Percentiles rank a stretch among this genome's conserved stretches.
Conservation (phyloP, 2,797 vertebrate genomes). For the Microctenopoma stevenorrisi region DNA sequence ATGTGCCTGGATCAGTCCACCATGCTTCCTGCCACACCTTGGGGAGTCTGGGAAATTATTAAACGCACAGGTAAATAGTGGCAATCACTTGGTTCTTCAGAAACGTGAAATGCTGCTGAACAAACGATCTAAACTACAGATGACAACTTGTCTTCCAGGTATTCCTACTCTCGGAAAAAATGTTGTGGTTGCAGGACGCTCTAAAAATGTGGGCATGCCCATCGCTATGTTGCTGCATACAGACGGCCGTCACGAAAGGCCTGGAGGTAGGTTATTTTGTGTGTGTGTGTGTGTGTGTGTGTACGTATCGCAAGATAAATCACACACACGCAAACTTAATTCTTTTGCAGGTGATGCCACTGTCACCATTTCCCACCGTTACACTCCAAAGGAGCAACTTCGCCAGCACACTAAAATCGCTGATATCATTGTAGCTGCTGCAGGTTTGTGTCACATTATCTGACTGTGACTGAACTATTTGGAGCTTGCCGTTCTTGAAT, state of each 20-base stretch:
- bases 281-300: not conserved
- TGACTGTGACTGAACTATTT: not conserved
- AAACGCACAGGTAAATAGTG: constrained; percentile 89
- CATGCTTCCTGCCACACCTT: constrained; percentile 96
- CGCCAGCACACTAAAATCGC: constrained; percentile 92
- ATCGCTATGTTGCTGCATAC: constrained; percentile 98
- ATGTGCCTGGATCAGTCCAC: constrained; percentile 96
- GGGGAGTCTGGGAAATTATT: constrained; percentile 97
- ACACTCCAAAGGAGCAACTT: constrained; percentile 96
- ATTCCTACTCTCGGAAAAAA: constrained; percentile 97
- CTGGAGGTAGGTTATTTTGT: constrained; percentile 85
- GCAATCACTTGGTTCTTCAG: not conserved
- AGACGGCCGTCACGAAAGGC: constrained; percentile 92
- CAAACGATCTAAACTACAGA: not conserved
- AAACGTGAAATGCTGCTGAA: not conserved
- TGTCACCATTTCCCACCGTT: constrained; percentile 95
- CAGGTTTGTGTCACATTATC: constrained; percentile 80
- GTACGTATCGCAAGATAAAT: not conserved
- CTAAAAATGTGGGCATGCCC: constrained; percentile 98
- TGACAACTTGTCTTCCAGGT: constrained; percentile 73
- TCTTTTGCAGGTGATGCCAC: constrained; percentile 92
- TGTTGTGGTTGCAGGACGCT: constrained; percentile 94
- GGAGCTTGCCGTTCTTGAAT: not conserved
- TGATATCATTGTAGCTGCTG: constrained; percentile 94
- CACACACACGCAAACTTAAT: not conserved